Conservation (phyloP, 1,140 invertebrate species). For the Zophobas morio region DNA sequence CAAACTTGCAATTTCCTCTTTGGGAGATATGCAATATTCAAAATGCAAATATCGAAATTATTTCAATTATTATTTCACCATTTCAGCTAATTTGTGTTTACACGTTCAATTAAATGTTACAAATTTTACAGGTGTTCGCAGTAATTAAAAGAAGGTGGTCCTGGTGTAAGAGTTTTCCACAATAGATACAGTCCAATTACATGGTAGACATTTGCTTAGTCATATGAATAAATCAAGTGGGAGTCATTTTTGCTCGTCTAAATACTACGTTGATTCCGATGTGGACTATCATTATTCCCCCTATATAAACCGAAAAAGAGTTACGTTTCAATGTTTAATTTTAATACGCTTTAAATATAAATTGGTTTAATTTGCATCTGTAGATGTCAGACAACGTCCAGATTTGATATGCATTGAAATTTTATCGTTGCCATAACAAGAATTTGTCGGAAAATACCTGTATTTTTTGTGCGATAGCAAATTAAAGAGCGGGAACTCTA, state of each 20-base stretch:
- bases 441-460: constrained; percentile 8
- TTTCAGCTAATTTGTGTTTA: constrained; percentile 1
- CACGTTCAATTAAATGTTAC: constrained; percentile 2
- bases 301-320: constrained; percentile 17
- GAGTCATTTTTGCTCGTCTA: constrained; percentile 29
- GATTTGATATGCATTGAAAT: constrained; percentile 34
- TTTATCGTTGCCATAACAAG: constrained; percentile 4
- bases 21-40: neutral
- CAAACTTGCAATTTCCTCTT: constrained; percentile 18
- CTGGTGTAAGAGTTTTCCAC: constrained; percentile 15
- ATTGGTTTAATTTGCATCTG: constrained; percentile 23
- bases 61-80: constrained; percentile 7
- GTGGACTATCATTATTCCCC: constrained; percentile 26
- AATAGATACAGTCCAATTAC: constrained; percentile 33
- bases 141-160: constrained; percentile 28
- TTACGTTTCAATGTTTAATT: constrained; percentile 33
- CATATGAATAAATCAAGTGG: constrained; percentile 41
- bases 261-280: constrained; percentile 23
- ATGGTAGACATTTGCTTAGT: constrained; percentile 33
- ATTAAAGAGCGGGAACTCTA: too few relatives aligned
- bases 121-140: neutral
- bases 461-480: neutral
- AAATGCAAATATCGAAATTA: constrained; percentile 4
- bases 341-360: constrained; percentile 36
- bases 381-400: constrained; percentile 9